phyloP scores from a whole-genome alignment of 2,797 vertebrate genomes.

The Centropyge bicolor region DNA sequence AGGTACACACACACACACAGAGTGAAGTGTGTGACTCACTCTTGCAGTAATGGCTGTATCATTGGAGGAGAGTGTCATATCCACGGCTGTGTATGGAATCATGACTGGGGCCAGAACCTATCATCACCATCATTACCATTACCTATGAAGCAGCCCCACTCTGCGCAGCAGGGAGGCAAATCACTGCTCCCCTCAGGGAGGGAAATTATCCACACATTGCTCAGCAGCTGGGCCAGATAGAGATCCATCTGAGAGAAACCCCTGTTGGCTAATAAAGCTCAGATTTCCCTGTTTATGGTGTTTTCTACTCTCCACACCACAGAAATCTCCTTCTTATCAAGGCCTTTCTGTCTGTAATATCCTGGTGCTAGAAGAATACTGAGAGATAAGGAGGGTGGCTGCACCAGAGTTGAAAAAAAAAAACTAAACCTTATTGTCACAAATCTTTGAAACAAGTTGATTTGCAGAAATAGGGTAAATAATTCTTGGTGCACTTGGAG shows the following conservation, averaged over 20 bases:
- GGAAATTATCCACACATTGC: conserved; percentile 69
- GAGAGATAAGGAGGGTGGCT: not conserved
- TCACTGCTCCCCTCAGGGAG: conserved; percentile 66
- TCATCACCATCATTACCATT: conserved; percentile 79
- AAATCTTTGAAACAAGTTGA: not conserved
- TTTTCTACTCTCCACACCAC: not conserved
- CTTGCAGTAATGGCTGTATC: conserved; percentile 47
- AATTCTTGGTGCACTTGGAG: not conserved
- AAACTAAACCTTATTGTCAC: not conserved
- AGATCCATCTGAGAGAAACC: conserved; percentile 44
- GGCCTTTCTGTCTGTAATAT: not conserved
- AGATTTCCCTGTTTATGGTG: not conserved
- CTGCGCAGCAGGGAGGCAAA: conserved; percentile 61
- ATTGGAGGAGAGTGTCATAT: conserved; percentile 51
- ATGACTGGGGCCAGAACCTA: conserved; percentile 70
- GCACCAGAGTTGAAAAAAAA: not conserved
- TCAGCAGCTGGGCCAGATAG: conserved; percentile 62
- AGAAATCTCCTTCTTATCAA: not conserved
- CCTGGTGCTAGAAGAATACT: not conserved
- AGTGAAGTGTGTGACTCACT: conserved; percentile 48
- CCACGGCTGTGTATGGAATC: conserved; percentile 53
- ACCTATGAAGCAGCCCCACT: conserved; percentile 68
- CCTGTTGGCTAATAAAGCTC: conserved; percentile 8
- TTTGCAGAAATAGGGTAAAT: not conserved
- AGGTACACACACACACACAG: conserved; percentile 22